Conservation (phyloP, 2,888 invertebrate genomes). For the Trichacis sp. region DNA sequence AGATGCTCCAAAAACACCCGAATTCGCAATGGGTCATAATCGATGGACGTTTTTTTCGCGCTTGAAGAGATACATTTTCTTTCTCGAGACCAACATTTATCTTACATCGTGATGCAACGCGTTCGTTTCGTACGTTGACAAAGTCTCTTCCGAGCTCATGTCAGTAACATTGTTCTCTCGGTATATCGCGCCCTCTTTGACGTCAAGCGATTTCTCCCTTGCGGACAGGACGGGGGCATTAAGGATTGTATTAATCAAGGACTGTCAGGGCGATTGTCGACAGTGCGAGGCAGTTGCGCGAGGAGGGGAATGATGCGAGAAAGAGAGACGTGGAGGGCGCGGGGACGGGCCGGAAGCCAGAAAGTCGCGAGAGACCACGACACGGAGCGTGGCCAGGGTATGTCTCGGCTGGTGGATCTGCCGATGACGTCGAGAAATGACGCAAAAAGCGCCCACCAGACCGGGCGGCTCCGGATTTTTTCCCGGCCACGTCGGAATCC, state of each 20-base stretch:
- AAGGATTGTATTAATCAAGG: conserved; percentile 68
- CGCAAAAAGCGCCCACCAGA: conserved; percentile 63
- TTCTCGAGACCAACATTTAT: background rate
- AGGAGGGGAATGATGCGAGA: conserved; percentile 30
- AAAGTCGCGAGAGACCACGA: conserved; percentile 52
- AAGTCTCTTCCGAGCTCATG: background rate
- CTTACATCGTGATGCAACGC: background rate
- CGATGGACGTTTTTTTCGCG: background rate
- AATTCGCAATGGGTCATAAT: too few relatives aligned
- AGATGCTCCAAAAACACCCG: too few relatives aligned
- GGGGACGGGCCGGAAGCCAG: conserved; percentile 39
- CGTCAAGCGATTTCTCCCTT: conserved; percentile 35
- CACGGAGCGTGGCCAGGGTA: conserved; percentile 54
- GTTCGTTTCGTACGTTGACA: background rate
- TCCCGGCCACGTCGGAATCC: conserved; percentile 8
- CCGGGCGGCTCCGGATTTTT: conserved; percentile 58
- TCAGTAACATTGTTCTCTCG: conserved; percentile 12
- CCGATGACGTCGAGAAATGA: conserved; percentile 68
- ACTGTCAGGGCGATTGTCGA: conserved; percentile 62
- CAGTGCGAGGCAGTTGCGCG: conserved; percentile 29
- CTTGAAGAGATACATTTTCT: background rate
- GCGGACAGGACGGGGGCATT: conserved; percentile 52
- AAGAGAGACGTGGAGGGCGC: conserved; percentile 12
- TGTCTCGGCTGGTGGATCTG: conserved; percentile 56
- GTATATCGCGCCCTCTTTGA: conserved; percentile 19